Evolutionary conservation across 2,797 vertebrate genomes (phyloP).

Genomic region (Enteromius fasciolatus): DNA sequence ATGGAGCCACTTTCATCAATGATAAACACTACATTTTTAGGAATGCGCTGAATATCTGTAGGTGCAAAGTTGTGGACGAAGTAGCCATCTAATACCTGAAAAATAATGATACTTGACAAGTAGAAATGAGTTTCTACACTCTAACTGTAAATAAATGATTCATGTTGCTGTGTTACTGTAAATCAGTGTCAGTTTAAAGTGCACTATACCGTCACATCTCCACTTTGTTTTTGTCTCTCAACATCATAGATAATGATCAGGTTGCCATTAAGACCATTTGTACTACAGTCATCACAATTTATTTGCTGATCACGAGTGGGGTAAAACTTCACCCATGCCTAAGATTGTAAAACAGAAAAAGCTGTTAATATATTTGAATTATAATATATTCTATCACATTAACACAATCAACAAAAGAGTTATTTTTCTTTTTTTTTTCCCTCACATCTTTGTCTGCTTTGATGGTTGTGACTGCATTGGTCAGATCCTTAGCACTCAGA

Average conservation of each 20-base stretch:
- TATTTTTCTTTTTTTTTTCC: not conserved
- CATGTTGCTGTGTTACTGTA: not conserved
- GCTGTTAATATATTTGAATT: not conserved
- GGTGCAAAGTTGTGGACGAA: slow-evolving; percentile 83
- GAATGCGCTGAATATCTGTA: slow-evolving; percentile 66
- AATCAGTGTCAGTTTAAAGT: not conserved
- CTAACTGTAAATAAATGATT: not conserved
- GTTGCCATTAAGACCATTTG: slow-evolving; percentile 75
- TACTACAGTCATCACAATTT: slow-evolving; percentile 69
- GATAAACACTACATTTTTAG: slow-evolving; percentile 81
- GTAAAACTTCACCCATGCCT: slow-evolving; percentile 76
- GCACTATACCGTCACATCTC: not conserved
- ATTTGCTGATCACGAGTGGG: slow-evolving; percentile 76
- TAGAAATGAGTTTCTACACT: not conserved
- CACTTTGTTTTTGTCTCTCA: slow-evolving; percentile 58
- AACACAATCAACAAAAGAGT: not conserved
- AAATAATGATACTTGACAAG: not conserved
- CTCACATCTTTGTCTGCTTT: slow-evolving; percentile 67
- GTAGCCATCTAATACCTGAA: slow-evolving; percentile 70
- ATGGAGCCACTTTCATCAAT: slow-evolving; percentile 83
- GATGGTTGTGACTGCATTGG: slow-evolving; percentile 68
- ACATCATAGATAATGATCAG: slow-evolving; percentile 79
- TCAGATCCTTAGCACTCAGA: slow-evolving; percentile 66
- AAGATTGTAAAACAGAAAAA: slow-evolving; percentile 11
- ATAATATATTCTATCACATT: not conserved